Conservation (phyloP, 2,888 invertebrate species). For the Macaria liturata region DNA sequence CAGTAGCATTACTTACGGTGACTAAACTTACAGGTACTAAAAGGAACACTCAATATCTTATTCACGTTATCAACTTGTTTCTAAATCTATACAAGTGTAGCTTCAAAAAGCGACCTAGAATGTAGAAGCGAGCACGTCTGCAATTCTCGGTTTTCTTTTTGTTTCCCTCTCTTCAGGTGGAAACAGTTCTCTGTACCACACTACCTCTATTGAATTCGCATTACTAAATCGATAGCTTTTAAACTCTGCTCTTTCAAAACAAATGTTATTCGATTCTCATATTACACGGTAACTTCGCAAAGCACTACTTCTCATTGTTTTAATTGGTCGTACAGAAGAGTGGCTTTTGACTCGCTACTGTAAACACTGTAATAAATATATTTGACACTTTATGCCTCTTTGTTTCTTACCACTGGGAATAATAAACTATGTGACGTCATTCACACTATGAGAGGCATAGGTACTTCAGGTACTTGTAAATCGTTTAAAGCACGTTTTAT, state of each 20-base stretch:
- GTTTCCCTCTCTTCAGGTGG: conserved; percentile 47
- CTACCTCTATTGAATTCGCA: conserved; percentile 46
- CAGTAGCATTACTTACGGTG: no score
- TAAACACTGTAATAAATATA: conserved; percentile 42
- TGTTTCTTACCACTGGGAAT: conserved; percentile 41
- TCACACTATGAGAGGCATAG: background rate
- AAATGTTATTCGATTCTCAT: conserved; percentile 7
- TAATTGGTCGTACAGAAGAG: conserved; percentile 25
- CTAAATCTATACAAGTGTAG: background rate
- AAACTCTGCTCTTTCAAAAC: conserved; percentile 16
- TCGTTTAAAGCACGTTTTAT: no score
- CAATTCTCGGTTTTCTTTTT: conserved; percentile 54
- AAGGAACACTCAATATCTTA: no score
- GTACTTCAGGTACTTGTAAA: no score
- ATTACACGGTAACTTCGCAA: conserved; percentile 20
- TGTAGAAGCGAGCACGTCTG: conserved; percentile 23
- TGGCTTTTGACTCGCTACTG: conserved; percentile 26
- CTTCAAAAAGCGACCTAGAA: conserved; percentile 1
- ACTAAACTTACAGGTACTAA: no score
- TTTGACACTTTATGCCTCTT: conserved; percentile 29
- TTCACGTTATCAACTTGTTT: no score
- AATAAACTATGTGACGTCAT: conserved; percentile 40
- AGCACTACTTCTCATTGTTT: conserved; percentile 25
- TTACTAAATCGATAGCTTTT: conserved; percentile 62
- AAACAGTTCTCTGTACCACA: conserved; percentile 55